A percentile compares a stretch with the other conserved stretches of the same genome.
Evolutionary conservation across 1,140 invertebrate species (phyloP).

Genomic region (Spodoptera frugiperda): DNA sequence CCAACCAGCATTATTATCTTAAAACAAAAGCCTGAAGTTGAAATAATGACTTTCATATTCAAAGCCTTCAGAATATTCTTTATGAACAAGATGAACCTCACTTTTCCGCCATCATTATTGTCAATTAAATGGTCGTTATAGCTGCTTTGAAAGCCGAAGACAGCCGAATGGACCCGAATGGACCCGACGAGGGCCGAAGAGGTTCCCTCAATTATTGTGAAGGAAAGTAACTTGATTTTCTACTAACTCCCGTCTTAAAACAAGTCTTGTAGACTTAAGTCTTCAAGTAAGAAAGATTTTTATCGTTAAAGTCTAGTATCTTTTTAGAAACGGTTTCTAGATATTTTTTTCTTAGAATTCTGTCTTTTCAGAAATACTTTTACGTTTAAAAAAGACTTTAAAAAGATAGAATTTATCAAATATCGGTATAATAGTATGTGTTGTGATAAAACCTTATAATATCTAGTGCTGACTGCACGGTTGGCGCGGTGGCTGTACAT

Average conservation of each 20-base stretch:
- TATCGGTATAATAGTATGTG: no score
- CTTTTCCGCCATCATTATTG: constrained; percentile 28
- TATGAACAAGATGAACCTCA: neutral
- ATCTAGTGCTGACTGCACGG: no score
- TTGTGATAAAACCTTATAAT: no score
- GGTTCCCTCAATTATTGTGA: constrained; percentile 19
- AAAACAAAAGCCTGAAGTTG: no score
- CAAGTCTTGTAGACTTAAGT: neutral
- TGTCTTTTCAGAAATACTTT: neutral
- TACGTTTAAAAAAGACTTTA: no score
- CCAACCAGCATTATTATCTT: no score
- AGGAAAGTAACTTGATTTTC: constrained; percentile 15
- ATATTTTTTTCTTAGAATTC: neutral
- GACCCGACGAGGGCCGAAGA: neutral
- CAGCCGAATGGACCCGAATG: constrained; percentile 12
- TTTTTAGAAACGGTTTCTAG: neutral
- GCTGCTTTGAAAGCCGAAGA: neutral
- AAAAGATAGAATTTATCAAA: no score
- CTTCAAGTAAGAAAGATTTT: neutral
- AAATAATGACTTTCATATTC: no score
- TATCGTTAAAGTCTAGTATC: neutral
- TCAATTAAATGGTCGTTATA: constrained; percentile 33
- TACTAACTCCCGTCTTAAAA: constrained; percentile 3
- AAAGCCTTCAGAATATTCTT: neutral
- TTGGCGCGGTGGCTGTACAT: no score